Percentiles rank a stretch among this genome's conserved stretches.
Conservation (phyloP, 2,113 vertebrate genomes). For the Scatophagus argus region DNA sequence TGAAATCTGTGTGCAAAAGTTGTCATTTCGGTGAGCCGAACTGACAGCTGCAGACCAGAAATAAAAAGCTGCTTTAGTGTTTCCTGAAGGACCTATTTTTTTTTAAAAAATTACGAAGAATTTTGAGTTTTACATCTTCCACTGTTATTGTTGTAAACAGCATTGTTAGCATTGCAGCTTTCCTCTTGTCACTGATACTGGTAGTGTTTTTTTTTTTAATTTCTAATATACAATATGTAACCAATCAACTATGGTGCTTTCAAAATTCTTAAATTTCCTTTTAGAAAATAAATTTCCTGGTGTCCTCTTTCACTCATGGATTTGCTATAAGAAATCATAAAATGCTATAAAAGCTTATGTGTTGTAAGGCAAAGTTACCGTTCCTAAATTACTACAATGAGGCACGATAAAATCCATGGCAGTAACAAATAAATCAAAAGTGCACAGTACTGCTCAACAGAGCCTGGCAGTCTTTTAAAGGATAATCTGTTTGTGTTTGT, state of each 20-base stretch:
- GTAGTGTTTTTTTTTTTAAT: too few relatives aligned
- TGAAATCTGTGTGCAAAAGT: too few relatives aligned
- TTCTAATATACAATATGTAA: neutral
- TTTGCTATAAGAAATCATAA: too few relatives aligned
- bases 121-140: too few relatives aligned
- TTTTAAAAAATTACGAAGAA: too few relatives aligned
- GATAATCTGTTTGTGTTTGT: conserved; percentile 17
- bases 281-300: neutral
- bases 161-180: too few relatives aligned
- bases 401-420: neutral
- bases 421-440: neutral
- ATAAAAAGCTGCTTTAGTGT: too few relatives aligned
- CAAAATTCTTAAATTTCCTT: neutral
- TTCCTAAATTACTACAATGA: neutral
- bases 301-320: neutral
- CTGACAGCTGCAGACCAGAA: too few relatives aligned
- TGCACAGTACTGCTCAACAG: neutral
- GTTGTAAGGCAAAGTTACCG: neutral
- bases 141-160: too few relatives aligned
- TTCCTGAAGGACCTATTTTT: too few relatives aligned
- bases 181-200: neutral
- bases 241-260: neutral
- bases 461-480: neutral
- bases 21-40: too few relatives aligned
- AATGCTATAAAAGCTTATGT: neutral